Evolutionary conservation across 2,888 invertebrate species (phyloP).

Genomic region (Diabrotica balteata): DNA sequence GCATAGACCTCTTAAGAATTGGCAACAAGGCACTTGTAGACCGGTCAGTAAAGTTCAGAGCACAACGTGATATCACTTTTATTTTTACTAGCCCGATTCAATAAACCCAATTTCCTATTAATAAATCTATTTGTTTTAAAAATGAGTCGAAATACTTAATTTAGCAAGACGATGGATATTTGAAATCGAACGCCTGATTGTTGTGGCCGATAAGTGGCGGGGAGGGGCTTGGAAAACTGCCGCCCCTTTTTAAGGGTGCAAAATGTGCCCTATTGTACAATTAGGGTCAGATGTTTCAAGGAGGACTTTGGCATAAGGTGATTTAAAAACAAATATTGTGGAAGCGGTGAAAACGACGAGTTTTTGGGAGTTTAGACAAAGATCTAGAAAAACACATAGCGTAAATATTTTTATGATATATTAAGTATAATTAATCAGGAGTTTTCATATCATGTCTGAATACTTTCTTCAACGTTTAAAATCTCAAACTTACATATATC

Average conservation of each 20-base stretch:
- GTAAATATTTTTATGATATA: too few relatives aligned
- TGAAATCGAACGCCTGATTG: slow-evolving; percentile 11
- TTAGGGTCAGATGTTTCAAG: not conserved
- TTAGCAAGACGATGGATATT: slow-evolving; percentile 6
- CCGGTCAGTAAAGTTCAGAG: slow-evolving; percentile 28
- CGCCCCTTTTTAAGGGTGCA: not conserved
- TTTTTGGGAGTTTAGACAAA: too few relatives aligned
- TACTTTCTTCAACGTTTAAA: too few relatives aligned
- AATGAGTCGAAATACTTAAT: slow-evolving; percentile 12
- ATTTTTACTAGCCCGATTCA: slow-evolving; percentile 22
- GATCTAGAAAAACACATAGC: too few relatives aligned
- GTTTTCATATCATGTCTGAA: too few relatives aligned
- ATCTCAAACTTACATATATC: too few relatives aligned
- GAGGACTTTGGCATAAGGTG: too few relatives aligned
- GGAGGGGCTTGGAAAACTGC: slow-evolving; percentile 13
- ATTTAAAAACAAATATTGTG: too few relatives aligned
- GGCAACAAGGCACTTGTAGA: not conserved
- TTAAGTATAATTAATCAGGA: too few relatives aligned
- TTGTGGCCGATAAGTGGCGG: not conserved
- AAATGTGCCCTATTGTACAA: slow-evolving; percentile 3
- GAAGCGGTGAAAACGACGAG: too few relatives aligned
- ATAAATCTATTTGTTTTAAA: slow-evolving; percentile 26
- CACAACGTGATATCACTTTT: slow-evolving; percentile 30
- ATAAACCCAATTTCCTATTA: slow-evolving; percentile 27
- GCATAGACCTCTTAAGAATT: too few relatives aligned